Evolutionary conservation across 2,797 vertebrate genomes (phyloP).

Genomic region (Pipistrellus nathusii): DNA sequence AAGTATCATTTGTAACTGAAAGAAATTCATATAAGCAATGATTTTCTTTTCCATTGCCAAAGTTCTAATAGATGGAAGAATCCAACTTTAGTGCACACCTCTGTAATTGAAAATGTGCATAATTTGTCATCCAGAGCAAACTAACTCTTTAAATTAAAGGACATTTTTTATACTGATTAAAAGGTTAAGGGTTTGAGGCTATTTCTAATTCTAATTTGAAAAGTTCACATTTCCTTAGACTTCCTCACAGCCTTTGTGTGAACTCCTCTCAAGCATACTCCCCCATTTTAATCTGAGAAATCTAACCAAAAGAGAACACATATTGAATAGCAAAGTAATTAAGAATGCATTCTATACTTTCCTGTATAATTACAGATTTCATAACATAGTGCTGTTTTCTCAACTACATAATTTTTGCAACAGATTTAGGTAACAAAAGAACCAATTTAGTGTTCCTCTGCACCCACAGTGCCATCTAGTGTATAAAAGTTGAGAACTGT

Average conservation of each 20-base stretch:
- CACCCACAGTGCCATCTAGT: slow-evolving; percentile 88
- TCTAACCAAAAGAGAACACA: slow-evolving; percentile 51
- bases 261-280: slow-evolving; percentile 53
- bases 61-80: slow-evolving; percentile 35
- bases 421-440: slow-evolving; percentile 75
- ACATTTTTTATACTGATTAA: not conserved
- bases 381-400: slow-evolving; percentile 61
- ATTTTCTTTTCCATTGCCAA: slow-evolving; percentile 48
- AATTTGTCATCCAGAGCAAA: slow-evolving; percentile 43
- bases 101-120: slow-evolving; percentile 26
- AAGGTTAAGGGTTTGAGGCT: not conserved
- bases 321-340: slow-evolving; percentile 57
- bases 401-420: slow-evolving; percentile 51
- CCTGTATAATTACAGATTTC: slow-evolving; percentile 49
- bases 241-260: slow-evolving; percentile 49
- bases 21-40: slow-evolving; percentile 22
- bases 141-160: slow-evolving; percentile 9
- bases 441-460: slow-evolving; percentile 80
- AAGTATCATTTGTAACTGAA: not conserved
- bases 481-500: slow-evolving; percentile 64
- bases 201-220: slow-evolving; percentile 56
- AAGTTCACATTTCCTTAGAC: slow-evolving; percentile 55
- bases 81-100: slow-evolving; percentile 8
- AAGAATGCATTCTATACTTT: slow-evolving; percentile 46
- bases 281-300: not conserved